phyloP scores from a whole-genome alignment of 2,113 vertebrate species.

The Antechinus stuartii region DNA sequence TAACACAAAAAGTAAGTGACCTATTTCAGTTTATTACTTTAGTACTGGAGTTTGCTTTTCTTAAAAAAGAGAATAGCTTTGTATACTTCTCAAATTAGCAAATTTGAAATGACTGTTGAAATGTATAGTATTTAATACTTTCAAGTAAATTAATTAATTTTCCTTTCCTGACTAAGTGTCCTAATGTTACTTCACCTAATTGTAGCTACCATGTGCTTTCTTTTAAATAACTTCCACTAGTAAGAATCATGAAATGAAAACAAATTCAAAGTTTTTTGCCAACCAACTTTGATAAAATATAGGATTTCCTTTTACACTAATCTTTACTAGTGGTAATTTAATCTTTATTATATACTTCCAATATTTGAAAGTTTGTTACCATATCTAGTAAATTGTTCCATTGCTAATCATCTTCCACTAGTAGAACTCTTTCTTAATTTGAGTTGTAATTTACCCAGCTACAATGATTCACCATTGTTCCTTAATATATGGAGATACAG shows the following conservation, averaged over 20 bases:
- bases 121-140: background rate
- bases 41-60: background rate
- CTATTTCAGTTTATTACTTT: background rate
- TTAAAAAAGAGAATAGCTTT: background rate
- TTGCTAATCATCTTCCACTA: background rate
- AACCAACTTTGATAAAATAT: too few relatives aligned
- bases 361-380: too few relatives aligned
- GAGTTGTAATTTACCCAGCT: background rate
- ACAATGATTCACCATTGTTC: background rate
- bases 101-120: background rate
- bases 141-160: background rate
- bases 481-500: too few relatives aligned
- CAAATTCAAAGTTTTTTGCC: too few relatives aligned
- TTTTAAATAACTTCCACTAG: background rate
- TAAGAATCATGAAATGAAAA: too few relatives aligned
- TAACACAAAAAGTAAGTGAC: background rate
- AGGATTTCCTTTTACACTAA: background rate
- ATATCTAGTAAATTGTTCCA: background rate
- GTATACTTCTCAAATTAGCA: background rate
- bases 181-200: background rate
- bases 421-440: background rate
- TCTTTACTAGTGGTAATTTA: background rate
- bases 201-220: background rate
- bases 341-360: background rate
- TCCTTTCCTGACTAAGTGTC: background rate